Base-by-base conservation (phyloP, 2,113 vertebrate species). In the Varanus komodoensis region DNA sequence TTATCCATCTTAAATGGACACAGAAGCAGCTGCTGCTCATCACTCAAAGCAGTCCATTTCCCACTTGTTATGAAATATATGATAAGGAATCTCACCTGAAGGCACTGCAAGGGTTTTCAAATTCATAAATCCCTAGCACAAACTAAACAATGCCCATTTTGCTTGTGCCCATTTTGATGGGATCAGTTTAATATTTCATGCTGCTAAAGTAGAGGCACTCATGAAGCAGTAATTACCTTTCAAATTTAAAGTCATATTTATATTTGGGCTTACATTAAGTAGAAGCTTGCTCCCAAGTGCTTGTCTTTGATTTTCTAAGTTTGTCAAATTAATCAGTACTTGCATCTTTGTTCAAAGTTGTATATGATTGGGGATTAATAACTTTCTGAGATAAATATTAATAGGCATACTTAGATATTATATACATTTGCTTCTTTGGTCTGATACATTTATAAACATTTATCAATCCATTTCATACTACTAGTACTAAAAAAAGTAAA, bases 241-340 rank as follows among this genome's bases (percentile, higher is more conserved):
- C 14, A 52, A 52, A 52, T 85, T 50, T 50, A 85, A 29, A 21
- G 44, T 73, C 27, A 52, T 85, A n/a, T 85, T 71, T 85, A 52
- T 87, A 14, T 61, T 93, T 94, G 81, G 86, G 23, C 29, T 61
- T 77, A 64, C 57, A 86, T 89, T 85, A 52, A 80, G 1, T 71
- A 84, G 8, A 81, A 23, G 74, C 93, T 93, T 87, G n/a, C 3
- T 0, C 91, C 44, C 23, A 34, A 89, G 2, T 89, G 54, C 17
- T 86, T 0, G 3, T 82, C 0, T n/a, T 64, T 82, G 64, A 90
- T 89, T 27, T 0, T 78, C 44, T 21, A 3, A 48, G 21, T 6
- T 89, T 25, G 84, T 21, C 71, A 90, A 92, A 83, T 5, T 8
- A n/a, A 3, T 83, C 71, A 82, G 54, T 1, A 44, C 80, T 93